Conservation (phyloP, 1,140 invertebrate species). For the Bombus vancouverensis region DNA sequence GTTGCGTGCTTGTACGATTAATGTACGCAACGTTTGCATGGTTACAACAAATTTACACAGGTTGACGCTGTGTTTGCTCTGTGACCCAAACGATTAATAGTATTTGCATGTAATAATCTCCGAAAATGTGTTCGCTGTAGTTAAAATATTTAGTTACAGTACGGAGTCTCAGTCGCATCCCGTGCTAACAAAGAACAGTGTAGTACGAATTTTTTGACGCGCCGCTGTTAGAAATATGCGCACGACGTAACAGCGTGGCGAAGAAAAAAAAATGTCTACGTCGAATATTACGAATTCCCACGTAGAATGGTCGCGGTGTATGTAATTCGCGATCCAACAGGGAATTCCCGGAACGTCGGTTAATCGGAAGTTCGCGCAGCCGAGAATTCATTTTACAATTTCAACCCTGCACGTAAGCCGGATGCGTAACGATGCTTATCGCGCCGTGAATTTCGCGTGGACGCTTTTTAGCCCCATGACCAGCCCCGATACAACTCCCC, state of each 20-base stretch:
- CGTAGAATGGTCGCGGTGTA: background rate
- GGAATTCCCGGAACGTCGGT: conserved; percentile 46
- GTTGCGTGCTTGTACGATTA: conserved; percentile 2
- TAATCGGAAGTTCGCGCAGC: conserved; percentile 51
- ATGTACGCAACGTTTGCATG: conserved; percentile 9
- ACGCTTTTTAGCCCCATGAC: conserved; percentile 16
- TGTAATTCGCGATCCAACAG: background rate
- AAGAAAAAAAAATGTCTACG: background rate
- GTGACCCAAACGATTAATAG: conserved; percentile 12
- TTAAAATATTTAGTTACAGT: background rate
- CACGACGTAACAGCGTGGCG: background rate
- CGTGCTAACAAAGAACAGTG: background rate
- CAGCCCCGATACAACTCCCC: conserved; percentile 5
- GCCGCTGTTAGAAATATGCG: background rate
- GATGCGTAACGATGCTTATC: conserved; percentile 42
- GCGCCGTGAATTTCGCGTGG: conserved; percentile 27
- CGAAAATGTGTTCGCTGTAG: background rate
- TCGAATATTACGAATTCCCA: background rate
- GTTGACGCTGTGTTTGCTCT: background rate
- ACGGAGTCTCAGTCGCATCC: background rate
- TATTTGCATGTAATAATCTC: conserved; percentile 26
- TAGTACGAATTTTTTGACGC: background rate
- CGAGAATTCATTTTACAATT: conserved; percentile 58
- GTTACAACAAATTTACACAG: conserved; percentile 37
- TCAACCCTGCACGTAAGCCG: conserved; percentile 26